Percentiles rank a stretch among this genome's conserved stretches.
These are phyloP conservation scores for Anhinga rufa DNA, from an alignment of 2,113 vertebrate species.

Conservation along the genomic window DNA sequence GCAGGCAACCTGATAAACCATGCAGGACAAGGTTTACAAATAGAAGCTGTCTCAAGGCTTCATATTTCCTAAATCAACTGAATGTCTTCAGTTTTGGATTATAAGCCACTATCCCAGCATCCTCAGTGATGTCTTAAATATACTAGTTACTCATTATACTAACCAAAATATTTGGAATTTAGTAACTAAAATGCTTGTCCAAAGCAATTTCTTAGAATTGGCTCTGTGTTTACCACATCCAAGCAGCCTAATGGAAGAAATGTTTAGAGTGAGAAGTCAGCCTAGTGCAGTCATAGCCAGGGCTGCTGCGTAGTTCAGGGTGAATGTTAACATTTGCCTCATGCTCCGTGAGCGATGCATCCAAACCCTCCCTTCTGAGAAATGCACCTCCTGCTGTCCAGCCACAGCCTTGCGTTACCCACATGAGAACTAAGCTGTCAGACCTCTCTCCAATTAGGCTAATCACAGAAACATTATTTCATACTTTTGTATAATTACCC, in stretches of 20 bases:
- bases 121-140: background rate
- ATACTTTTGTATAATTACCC: background rate
- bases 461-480: background rate
- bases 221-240: background rate
- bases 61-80: background rate
- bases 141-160: background rate
- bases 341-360: background rate
- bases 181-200: background rate
- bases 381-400: background rate
- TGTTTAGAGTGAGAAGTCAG: background rate
- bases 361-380: background rate
- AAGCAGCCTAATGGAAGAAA: background rate
- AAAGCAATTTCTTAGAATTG: background rate
- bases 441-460: background rate
- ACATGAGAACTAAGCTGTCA: background rate
- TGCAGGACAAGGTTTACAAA: background rate
- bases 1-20: background rate
- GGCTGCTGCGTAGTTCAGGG: background rate
- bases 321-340: background rate
- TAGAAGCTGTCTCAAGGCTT: background rate
- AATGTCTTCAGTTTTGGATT: background rate
- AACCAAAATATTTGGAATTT: background rate
- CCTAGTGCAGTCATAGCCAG: background rate
- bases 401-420: fast-evolving
- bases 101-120: background rate